A percentile compares a stretch with the other conserved stretches of the same genome.
Evolutionary conservation across 35 echinoderm and acorn worm genomes (phyloP).

Genomic region (Hemicentrotus pulcherrimus): DNA sequence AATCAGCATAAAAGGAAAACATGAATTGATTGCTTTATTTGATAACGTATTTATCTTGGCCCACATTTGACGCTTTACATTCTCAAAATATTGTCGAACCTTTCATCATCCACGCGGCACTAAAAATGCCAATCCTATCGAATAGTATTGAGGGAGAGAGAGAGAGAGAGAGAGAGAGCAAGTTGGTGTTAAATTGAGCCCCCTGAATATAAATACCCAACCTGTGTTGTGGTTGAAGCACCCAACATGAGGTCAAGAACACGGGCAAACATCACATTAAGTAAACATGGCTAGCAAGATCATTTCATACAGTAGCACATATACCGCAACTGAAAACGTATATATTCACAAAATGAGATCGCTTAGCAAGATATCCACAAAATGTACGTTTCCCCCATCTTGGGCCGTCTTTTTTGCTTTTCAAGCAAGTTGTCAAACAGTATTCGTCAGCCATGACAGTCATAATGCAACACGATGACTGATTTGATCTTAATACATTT

Average conservation of each 20-base stretch:
- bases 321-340: neutral
- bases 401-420: neutral
- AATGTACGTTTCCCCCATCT: neutral
- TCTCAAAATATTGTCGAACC: too few relatives aligned
- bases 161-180: neutral
- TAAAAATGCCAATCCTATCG: too few relatives aligned
- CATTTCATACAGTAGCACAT: neutral
- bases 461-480: neutral
- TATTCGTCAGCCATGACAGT: neutral
- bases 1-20: too few relatives aligned
- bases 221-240: neutral
- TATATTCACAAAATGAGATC: neutral
- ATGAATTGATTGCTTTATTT: too few relatives aligned
- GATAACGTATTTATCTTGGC: too few relatives aligned
- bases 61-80: too few relatives aligned
- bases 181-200: neutral
- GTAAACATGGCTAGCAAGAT: neutral
- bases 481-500: constrained; percentile 20
- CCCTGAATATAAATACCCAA: too few relatives aligned
- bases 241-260: neutral
- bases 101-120: too few relatives aligned
- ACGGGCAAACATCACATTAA: neutral
- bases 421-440: constrained; percentile 3
- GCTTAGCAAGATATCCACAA: neutral
- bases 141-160: too few relatives aligned